These are phyloP conservation scores for Dryas iulia DNA, from an alignment of 1,140 invertebrate species.

Conservation along the genomic window DNA sequence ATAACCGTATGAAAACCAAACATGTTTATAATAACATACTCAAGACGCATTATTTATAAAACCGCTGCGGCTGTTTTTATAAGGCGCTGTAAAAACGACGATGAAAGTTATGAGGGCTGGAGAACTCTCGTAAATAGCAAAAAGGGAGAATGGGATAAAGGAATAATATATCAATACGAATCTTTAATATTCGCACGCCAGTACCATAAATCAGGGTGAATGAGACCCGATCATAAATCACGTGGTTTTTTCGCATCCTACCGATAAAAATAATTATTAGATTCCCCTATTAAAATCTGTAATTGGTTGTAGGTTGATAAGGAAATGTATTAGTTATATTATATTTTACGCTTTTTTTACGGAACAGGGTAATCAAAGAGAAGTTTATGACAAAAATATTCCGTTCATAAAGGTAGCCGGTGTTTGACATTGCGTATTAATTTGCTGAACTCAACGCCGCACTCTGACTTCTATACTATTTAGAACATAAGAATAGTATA, in stretches of 20 bases:
- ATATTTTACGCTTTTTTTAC: too few species aligned
- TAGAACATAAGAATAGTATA: too few species aligned
- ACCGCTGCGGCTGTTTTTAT: constrained; percentile 57
- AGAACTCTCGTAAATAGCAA: constrained; percentile 74
- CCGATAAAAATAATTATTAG: constrained; percentile 48
- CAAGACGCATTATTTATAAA: constrained; percentile 50
- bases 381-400: too few species aligned
- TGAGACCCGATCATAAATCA: constrained; percentile 74
- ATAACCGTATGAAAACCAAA: neutral
- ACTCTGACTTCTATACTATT: too few species aligned
- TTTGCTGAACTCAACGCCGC: too few species aligned
- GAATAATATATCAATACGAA: constrained; percentile 79
- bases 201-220: constrained; percentile 76
- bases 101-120: constrained; percentile 75
- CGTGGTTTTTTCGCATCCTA: constrained; percentile 52
- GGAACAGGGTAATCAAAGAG: too few species aligned
- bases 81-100: constrained; percentile 71
- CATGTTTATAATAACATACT: constrained; percentile 8
- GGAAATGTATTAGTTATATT: neutral
- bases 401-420: too few species aligned
- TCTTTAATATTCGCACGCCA: constrained; percentile 77
- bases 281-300: neutral
- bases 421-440: too few species aligned
- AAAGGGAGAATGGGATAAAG: constrained; percentile 76
- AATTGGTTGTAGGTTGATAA: neutral